phyloP scores from a whole-genome alignment of 1,140 invertebrate genomes.

The Rhopalosiphum maidis region DNA sequence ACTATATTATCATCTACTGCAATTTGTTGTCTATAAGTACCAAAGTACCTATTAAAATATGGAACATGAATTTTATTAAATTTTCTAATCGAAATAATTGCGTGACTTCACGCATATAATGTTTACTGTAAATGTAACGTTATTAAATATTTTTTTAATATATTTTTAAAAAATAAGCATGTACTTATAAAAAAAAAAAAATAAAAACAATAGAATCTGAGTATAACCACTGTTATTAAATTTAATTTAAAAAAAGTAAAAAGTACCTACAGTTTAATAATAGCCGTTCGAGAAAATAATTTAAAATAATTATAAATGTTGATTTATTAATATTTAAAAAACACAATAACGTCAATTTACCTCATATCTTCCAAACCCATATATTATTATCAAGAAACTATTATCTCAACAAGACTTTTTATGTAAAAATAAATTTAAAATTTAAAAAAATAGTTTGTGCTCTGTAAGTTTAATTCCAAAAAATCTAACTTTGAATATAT shows the following conservation, averaged over 20 bases:
- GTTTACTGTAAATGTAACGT: background rate
- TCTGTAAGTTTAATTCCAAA: too few species aligned
- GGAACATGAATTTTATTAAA: background rate
- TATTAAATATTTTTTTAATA: background rate
- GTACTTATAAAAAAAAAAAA: background rate
- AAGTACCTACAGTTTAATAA: too few species aligned
- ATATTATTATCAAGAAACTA: too few species aligned
- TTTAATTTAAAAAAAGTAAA: background rate
- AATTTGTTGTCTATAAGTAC: background rate
- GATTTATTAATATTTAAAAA: too few species aligned
- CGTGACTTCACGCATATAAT: background rate
- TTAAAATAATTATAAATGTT: too few species aligned
- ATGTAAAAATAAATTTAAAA: too few species aligned
- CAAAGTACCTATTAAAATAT: background rate
- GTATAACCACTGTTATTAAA: background rate
- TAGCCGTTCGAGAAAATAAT: background rate
- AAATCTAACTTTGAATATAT: too few species aligned
- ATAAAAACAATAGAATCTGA: background rate
- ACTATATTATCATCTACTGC: background rate
- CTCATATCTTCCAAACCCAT: too few species aligned
- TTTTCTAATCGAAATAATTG: background rate
- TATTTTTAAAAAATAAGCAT: background rate
- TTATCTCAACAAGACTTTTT: too few species aligned
- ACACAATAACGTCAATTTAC: too few species aligned
- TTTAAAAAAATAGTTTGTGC: too few species aligned